Evolutionary conservation across 2,113 vertebrate species (phyloP).

Genomic region (Struthidea cinerea): DNA sequence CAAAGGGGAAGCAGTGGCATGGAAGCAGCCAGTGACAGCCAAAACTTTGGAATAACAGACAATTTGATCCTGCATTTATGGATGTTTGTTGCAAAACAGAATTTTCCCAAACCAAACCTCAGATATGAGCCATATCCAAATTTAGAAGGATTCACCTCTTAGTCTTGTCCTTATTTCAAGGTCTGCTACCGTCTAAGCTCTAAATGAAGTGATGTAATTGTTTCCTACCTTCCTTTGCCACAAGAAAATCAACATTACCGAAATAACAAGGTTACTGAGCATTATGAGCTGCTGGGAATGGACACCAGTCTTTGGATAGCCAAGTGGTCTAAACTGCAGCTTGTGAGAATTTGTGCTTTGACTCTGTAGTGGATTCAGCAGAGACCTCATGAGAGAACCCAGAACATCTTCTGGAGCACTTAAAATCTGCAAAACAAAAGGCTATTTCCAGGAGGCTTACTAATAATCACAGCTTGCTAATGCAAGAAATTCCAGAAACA

Average conservation of each 20-base stretch:
- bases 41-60: background rate
- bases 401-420: background rate
- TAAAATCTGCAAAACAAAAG: background rate
- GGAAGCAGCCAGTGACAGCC: background rate
- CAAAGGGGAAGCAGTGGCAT: too few species aligned
- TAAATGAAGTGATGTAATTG: background rate
- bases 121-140: background rate
- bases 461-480: background rate
- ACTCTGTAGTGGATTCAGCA: background rate
- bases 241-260: background rate
- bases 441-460: background rate
- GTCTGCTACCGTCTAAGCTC: background rate
- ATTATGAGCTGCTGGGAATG: background rate
- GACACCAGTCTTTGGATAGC: background rate
- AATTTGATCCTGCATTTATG: background rate
- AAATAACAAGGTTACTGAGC: background rate
- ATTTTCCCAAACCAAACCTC: background rate
- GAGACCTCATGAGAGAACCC: background rate
- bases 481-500: background rate
- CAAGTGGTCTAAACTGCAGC: background rate
- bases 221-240: background rate
- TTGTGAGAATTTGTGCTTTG: background rate
- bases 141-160: background rate
- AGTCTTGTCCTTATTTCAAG: background rate
- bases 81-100: background rate